phyloP scores from a whole-genome alignment of 2,797 vertebrate genomes.

The Peromyscus aztecus region DNA sequence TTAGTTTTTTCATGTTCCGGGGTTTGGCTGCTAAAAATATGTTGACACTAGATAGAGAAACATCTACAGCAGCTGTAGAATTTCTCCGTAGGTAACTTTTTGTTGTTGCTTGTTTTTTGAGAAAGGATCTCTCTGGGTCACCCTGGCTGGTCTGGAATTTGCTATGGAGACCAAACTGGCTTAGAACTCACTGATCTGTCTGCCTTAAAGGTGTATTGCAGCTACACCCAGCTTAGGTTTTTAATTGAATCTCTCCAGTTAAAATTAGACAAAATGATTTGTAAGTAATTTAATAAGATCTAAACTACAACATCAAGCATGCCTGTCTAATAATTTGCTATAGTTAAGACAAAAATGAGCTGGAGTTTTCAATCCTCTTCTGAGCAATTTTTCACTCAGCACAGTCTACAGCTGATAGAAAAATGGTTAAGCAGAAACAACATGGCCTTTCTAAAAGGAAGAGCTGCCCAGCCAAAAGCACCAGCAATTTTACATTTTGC shows the following conservation, averaged over 20 bases:
- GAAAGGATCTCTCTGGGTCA: neutral
- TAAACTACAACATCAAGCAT: constrained; percentile 55
- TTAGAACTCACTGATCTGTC: neutral
- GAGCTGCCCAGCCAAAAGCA: constrained; percentile 54
- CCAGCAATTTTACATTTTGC: constrained; percentile 45
- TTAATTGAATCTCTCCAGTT: constrained; percentile 8
- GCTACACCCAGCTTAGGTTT: neutral
- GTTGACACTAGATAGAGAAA: constrained; percentile 7
- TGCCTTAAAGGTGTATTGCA: neutral
- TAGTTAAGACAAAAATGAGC: constrained; percentile 48
- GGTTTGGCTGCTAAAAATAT: constrained; percentile 48
- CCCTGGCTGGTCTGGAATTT: neutral
- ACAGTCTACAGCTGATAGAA: constrained; percentile 21
- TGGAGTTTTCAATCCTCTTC: constrained; percentile 55
- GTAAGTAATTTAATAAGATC: constrained; percentile 65
- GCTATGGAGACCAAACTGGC: neutral
- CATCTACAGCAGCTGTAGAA: neutral
- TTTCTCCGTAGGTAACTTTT: neutral
- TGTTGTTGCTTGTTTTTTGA: neutral
- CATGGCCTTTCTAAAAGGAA: constrained; percentile 57
- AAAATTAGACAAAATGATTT: constrained; percentile 64
- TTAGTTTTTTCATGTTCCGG: constrained; percentile 45
- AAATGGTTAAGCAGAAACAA: constrained; percentile 41
- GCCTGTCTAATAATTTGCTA: constrained; percentile 46
- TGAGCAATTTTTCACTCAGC: constrained; percentile 26